phyloP scores from a whole-genome alignment of 2,113 vertebrate species.

The Stigmatopora nigra region DNA sequence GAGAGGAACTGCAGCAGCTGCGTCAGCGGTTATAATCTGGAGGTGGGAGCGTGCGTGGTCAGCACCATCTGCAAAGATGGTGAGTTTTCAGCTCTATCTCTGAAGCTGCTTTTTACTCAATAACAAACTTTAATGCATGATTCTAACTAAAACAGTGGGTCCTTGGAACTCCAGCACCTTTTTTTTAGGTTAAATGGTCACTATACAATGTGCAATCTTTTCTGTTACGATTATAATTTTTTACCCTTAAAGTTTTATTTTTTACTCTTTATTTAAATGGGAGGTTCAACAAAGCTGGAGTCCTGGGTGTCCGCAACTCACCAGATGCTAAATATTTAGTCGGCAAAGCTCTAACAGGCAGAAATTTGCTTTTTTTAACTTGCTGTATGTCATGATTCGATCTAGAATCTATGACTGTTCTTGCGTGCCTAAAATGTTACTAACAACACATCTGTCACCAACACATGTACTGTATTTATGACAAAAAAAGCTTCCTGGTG shows the following conservation, averaged over 20 bases:
- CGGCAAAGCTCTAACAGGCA: not conserved
- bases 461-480: not conserved
- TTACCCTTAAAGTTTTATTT: not conserved
- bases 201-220: not conserved
- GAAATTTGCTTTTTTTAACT: too few species aligned
- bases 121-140: not conserved
- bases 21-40: conserved; percentile 85
- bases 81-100: conserved; percentile 76
- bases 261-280: not conserved
- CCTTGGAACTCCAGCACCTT: not conserved
- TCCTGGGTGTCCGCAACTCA: not conserved
- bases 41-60: conserved; percentile 81
- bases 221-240: not conserved
- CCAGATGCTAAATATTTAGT: not conserved
- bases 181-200: not conserved
- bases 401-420: not conserved
- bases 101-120: conserved; percentile 1
- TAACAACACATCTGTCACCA: not conserved
- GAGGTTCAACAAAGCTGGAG: not conserved
- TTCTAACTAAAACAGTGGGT: not conserved
- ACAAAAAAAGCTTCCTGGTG: not conserved
- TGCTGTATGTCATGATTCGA: too few species aligned
- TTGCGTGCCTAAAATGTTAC: not conserved
- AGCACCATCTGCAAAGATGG: conserved; percentile 98
- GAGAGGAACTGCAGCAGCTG: conserved; percentile 93